Base-by-base conservation (phyloP, 2,888 invertebrate species). In the Lysandra coridon region DNA sequence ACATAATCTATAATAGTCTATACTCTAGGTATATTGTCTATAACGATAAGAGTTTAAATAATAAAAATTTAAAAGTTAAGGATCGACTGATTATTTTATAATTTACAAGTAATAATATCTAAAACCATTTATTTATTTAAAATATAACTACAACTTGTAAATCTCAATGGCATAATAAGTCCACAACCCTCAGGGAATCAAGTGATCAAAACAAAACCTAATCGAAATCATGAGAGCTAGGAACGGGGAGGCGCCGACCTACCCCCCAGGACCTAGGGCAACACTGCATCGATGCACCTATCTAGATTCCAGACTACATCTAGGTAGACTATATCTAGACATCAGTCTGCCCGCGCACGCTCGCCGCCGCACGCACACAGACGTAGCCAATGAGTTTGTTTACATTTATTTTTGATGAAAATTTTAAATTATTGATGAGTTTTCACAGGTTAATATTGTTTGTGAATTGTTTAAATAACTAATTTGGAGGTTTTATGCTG, bases 231-330 rank as follows among this genome's bases (percentile, higher is more conserved):
- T 62, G 49, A 73, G 60, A 74, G 80, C 75, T 69, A 78, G 83
- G 82, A 82, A 82, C 81, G 84, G 84, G 83, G 85, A 83, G 82
- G 83, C 81, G 23, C 84, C 87, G 87, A 88, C 86, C 87, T 89
- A 89, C 88, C 91, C 90, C 89, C 87, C 88, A 85, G 87, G 89
- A 93, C 93, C 93, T 93, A 92, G 88, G 87, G 89, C 89, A 93
- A 93, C 92, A 84, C 84, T 92, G 93, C 93, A 92, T 83, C 88
- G 89, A 90, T 92, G 92, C 92, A 93, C 88, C 84, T 83, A 85
- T 83, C 84, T 83, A 85, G 57, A 57, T 57, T 84, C 84, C 86
- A 88, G 87, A 85, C 86, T 69, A 69, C 14, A 88, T 90, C 91
- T 91, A 91, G 89, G 87, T 89, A 89, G 87, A 85, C 87, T 87